Evolutionary conservation across 1,140 invertebrate genomes (phyloP), one percentile per base, ranked within the genome.

Genomic region (Heliothis subflexa): DNA sequence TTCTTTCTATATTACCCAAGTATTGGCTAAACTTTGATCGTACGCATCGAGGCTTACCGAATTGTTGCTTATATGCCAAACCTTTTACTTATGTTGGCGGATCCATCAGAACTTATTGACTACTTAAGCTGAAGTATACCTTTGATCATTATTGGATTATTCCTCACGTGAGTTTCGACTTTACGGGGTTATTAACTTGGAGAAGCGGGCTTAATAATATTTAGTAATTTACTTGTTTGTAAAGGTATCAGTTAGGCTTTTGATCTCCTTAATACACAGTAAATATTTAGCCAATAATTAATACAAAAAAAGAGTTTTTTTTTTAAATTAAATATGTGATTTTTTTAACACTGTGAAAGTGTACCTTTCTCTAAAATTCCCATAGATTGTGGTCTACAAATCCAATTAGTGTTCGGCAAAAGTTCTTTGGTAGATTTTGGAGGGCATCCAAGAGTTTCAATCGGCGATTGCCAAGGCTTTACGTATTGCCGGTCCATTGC

Each of bases 341-440:
- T 25, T 25, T 40, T 40, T 7, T 0, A 40, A 40, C 9, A 9
- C 5, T 52, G 14, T 16, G 3, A n/a, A 52, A 52, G 14, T n/a
- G n/a, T 52, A 16, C n/a, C 75, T 81, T 73, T 72, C 73, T 33
- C 77, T 70, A 76, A 55, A 71, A 83, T 78, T 83, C 79, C 81
- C 61, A 78, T 81, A 62, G 75, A 85, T 70, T 82, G 78, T 78
- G 64, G 81, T 55, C 80, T 88, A 89, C 88, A 91, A 91, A 92
- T 91, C 84, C 87, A 91, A 92, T 93, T 93, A 93, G 87, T 87
- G 88, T 88, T 84, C 75, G 86, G 77, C 80, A 86, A 89, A 92
- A 91, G 79, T 91, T 91, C 73, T 28, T 57, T 80, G 71, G 87
- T 85, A 25, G 83, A 79, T 87, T 88, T 92, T 93, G 92, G 91